A percentile compares a stretch with the other conserved stretches of the same genome.
These are phyloP conservation scores for Mesopsocus fuscifrons DNA, from an alignment of 2,888 invertebrate genomes.

Conservation along the genomic window DNA sequence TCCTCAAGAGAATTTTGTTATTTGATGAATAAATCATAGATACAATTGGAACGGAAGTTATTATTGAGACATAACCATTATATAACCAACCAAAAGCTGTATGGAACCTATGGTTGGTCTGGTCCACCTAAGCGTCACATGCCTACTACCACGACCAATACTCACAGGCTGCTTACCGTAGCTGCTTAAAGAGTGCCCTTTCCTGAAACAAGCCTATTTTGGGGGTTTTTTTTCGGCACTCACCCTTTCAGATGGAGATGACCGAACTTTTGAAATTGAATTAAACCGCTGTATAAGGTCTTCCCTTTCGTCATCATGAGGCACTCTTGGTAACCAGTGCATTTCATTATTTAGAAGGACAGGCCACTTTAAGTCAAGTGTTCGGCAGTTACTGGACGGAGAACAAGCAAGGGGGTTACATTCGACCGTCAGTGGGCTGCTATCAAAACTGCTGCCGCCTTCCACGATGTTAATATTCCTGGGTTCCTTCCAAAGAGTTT, in stretches of 20 bases:
- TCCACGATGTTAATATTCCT: constrained; percentile 22
- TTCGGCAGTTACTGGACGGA: constrained; percentile 19
- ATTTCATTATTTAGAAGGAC: constrained; percentile 30
- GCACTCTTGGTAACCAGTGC: constrained; percentile 26
- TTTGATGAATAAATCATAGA: too few relatives aligned
- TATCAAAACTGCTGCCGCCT: neutral
- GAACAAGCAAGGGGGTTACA: constrained; percentile 1
- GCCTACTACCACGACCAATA: too few relatives aligned
- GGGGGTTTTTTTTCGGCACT: too few relatives aligned
- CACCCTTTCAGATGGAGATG: too few relatives aligned
- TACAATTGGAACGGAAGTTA: too few relatives aligned
- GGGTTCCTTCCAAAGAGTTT: constrained; percentile 20
- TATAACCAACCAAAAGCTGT: too few relatives aligned
- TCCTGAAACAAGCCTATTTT: too few relatives aligned
- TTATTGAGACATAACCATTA: too few relatives aligned
- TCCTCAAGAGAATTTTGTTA: neutral
- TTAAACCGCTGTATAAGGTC: constrained; percentile 22
- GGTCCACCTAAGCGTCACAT: too few relatives aligned
- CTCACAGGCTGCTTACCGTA: too few relatives aligned
- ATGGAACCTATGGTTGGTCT: too few relatives aligned
- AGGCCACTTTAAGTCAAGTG: constrained; percentile 34
- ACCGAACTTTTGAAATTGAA: neutral
- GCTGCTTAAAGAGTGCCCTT: too few relatives aligned
- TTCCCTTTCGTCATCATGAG: constrained; percentile 20
- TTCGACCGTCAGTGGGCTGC: constrained; percentile 18